Evolutionary conservation across 1,140 invertebrate genomes (phyloP).

Genomic region (Plectrocnemia conspersa): DNA sequence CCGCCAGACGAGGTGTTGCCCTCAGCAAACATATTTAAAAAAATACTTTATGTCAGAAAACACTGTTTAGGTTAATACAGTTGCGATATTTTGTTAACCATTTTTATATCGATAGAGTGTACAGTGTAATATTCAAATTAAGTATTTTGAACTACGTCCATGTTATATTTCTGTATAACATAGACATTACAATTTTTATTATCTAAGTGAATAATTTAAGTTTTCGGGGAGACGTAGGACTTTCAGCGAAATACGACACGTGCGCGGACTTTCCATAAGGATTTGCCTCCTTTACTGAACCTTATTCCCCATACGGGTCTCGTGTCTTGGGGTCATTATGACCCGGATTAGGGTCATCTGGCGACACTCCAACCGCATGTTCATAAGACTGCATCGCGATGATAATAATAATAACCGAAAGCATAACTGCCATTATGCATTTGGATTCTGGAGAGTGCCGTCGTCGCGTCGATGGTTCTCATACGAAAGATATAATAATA

Average conservation of each 20-base stretch:
- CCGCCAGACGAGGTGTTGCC: too few species aligned
- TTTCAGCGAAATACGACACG: not conserved
- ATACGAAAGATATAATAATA: too few species aligned
- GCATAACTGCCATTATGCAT: not conserved
- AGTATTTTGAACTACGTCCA: too few species aligned
- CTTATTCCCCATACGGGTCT: not conserved
- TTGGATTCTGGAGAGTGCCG: too few species aligned
- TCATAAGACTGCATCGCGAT: slow-evolving; percentile 22
- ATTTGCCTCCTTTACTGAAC: not conserved
- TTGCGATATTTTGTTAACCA: too few species aligned
- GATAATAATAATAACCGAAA: slow-evolving; percentile 16
- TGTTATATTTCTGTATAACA: not conserved
- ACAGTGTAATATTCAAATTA: too few species aligned
- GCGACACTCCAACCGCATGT: slow-evolving; percentile 24
- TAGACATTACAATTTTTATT: not conserved
- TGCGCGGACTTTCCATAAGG: not conserved
- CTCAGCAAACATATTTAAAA: too few species aligned
- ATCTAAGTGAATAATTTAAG: slow-evolving; percentile 1
- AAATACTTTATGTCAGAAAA: too few species aligned
- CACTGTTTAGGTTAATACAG: too few species aligned
- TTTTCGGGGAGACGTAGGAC: not conserved
- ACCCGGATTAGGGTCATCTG: slow-evolving; percentile 32
- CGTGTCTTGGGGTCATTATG: slow-evolving; percentile 30
- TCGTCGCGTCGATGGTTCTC: too few species aligned
- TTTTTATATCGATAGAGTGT: too few species aligned